phyloP scores from a whole-genome alignment of 1,140 invertebrate species.

The Bombus turneri region DNA sequence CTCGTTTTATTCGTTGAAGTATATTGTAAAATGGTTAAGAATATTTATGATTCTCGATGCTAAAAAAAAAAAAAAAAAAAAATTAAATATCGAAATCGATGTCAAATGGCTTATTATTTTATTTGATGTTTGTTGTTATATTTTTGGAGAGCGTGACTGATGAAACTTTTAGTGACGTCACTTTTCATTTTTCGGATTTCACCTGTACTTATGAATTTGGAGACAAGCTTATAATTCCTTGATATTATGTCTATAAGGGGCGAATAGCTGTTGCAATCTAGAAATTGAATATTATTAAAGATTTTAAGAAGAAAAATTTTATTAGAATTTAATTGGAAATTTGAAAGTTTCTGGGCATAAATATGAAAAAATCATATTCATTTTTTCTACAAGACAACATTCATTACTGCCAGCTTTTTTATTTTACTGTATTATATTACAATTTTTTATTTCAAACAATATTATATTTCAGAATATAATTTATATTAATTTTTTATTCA shows the following conservation, averaged over 20 bases:
- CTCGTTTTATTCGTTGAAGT: not conserved
- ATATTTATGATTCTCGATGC: not conserved
- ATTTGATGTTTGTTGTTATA: not conserved
- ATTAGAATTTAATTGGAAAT: not conserved
- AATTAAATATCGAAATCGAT: not conserved
- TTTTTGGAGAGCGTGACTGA: not conserved
- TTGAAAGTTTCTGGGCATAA: not conserved
- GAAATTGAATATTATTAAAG: too few species aligned
- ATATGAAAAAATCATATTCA: not conserved
- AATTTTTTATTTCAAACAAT: not conserved
- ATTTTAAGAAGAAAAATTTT: too few species aligned
- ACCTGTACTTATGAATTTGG: too few species aligned
- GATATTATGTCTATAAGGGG: too few species aligned
- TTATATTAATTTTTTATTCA: not conserved
- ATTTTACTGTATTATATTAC: not conserved
- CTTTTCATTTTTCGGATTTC: not conserved
- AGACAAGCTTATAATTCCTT: too few species aligned
- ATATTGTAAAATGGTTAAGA: not conserved
- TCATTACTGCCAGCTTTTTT: not conserved
- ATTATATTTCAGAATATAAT: not conserved
- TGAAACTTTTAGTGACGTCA: not conserved
- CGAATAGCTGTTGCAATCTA: too few species aligned
- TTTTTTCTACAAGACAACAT: not conserved
- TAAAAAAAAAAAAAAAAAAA: not conserved
- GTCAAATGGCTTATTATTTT: not conserved